phyloP scores from a whole-genome alignment of 2,888 invertebrate species.

The Ophion slaviceki region DNA sequence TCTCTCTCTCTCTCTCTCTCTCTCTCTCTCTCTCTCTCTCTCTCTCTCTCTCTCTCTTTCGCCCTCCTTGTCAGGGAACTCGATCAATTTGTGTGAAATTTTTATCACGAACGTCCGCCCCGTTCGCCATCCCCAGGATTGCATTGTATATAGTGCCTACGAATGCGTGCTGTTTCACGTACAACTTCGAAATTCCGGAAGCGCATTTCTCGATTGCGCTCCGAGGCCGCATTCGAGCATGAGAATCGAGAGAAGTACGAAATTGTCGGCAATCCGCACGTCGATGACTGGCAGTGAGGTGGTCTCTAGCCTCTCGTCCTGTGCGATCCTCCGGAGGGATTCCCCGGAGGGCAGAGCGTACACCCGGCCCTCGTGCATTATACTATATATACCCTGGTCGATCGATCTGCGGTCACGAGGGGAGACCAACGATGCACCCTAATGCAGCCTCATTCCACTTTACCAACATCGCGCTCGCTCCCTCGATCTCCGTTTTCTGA shows the following conservation, averaged over 20 bases:
- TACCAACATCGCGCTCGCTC: conserved; percentile 13
- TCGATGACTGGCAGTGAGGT: conserved; percentile 2
- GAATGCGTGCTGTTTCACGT: background rate
- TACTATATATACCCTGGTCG: conserved; percentile 26
- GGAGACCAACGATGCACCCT: conserved; percentile 56
- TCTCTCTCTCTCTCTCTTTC: too few relatives aligned
- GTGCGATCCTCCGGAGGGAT: conserved; percentile 1
- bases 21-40: too few relatives aligned
- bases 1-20: too few relatives aligned
- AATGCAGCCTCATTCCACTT: conserved; percentile 36
- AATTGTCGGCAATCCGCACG: conserved; percentile 44
- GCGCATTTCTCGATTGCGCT: conserved; percentile 43
- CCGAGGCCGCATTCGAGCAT: conserved; percentile 26
- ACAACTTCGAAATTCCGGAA: conserved; percentile 40
- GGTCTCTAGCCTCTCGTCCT: background rate
- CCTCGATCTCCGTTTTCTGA: conserved; percentile 21
- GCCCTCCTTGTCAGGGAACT: too few relatives aligned
- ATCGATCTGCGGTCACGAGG: conserved; percentile 59
- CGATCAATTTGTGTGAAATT: too few relatives aligned
- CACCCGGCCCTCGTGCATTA: conserved; percentile 25
- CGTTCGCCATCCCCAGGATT: background rate
- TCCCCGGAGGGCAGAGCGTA: conserved; percentile 51
- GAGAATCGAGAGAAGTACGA: conserved; percentile 48
- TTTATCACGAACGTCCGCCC: too few relatives aligned
- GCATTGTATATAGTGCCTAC: background rate